A percentile compares a stretch with the other conserved stretches of the same genome.
Evolutionary conservation across 2,797 vertebrate genomes (phyloP).

Genomic region (Rhinogobio ventralis): DNA sequence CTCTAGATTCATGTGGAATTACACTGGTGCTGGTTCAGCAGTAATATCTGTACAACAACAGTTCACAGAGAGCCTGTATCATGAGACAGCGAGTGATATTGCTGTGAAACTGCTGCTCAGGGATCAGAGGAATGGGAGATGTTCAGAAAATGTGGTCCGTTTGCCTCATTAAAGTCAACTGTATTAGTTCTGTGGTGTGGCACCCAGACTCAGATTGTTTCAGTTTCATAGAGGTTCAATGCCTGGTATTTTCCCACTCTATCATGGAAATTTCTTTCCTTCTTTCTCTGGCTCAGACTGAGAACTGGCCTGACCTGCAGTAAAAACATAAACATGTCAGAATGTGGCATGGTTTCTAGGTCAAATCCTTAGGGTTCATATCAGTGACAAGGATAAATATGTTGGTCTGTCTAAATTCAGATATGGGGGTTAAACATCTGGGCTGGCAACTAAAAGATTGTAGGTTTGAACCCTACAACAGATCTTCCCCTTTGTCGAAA

Average conservation of each 20-base stretch:
- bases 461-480: background rate
- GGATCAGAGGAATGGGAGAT: slow-evolving; percentile 19
- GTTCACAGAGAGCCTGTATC: slow-evolving; percentile 7
- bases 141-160: slow-evolving; percentile 44
- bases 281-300: background rate
- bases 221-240: slow-evolving; percentile 24
- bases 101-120: slow-evolving; percentile 18
- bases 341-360: background rate
- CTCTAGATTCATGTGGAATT: slow-evolving; percentile 3
- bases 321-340: background rate
- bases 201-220: background rate
- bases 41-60: background rate
- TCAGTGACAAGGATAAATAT: background rate
- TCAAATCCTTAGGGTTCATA: slow-evolving; percentile 18
- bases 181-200: background rate
- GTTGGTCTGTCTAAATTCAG: background rate
- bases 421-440: background rate
- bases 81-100: slow-evolving; percentile 6
- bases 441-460: background rate
- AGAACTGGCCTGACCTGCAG: background rate
- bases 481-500: background rate
- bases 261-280: background rate
- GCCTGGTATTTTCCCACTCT: slow-evolving; percentile 13
- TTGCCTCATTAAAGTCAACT: slow-evolving; percentile 7
- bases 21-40: background rate